These are phyloP conservation scores for Pica pica DNA, from an alignment of 2,113 vertebrate species.

Conservation along the genomic window DNA sequence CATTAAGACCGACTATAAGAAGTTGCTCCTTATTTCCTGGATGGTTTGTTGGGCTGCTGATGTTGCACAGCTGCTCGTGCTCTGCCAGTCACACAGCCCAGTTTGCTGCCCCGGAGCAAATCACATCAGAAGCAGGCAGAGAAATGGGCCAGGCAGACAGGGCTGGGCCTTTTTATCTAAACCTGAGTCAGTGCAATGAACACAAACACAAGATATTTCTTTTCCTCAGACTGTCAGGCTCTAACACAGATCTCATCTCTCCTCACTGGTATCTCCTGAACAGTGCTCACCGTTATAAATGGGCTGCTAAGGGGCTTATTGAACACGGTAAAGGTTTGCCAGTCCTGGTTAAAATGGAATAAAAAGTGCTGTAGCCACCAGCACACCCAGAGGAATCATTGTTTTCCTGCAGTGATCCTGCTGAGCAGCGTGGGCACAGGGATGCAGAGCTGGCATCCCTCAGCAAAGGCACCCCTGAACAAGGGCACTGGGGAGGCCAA, in stretches of 20 bases:
- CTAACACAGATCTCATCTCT: background rate
- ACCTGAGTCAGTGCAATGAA: background rate
- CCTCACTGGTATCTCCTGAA: background rate
- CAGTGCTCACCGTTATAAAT: background rate
- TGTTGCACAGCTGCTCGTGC: background rate
- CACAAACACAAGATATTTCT: background rate
- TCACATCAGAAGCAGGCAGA: background rate
- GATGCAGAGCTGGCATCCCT: background rate
- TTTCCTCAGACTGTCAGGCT: background rate
- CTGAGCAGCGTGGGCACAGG: background rate
- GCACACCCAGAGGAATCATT: rapidly evolving
- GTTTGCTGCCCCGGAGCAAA: background rate
- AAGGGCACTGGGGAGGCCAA: background rate
- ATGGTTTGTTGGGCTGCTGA: background rate
- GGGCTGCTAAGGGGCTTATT: background rate
- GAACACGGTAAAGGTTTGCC: background rate
- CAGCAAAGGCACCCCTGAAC: background rate
- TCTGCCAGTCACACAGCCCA: background rate
- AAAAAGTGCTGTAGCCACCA: background rate
- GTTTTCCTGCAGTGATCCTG: background rate
- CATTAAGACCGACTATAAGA: background rate
- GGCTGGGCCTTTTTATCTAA: background rate
- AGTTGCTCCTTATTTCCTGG: background rate
- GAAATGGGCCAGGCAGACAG: background rate
- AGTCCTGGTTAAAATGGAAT: background rate